A percentile compares a stretch with the other conserved stretches of the same genome.
Evolutionary conservation across 1,140 invertebrate genomes (phyloP).

Genomic region (Musca vetustissima): DNA sequence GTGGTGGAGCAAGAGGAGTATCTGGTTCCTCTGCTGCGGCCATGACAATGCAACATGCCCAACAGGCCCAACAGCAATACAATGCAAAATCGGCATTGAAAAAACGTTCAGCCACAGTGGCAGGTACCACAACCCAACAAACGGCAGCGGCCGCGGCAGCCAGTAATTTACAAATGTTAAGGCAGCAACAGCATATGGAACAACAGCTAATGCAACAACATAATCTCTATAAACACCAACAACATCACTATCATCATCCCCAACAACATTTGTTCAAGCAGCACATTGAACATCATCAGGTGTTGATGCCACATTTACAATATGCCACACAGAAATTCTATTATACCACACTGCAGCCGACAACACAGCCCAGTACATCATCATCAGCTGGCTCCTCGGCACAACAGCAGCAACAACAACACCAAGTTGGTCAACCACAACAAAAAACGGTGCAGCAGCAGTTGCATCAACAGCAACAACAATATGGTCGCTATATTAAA

Average conservation of each 20-base stretch:
- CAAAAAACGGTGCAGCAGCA: conserved; percentile 33
- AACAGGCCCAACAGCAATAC: conserved; percentile 13
- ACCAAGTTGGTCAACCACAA: conserved; percentile 33
- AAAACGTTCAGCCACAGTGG: conserved; percentile 17
- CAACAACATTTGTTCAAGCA: conserved; percentile 20
- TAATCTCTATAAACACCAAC: conserved; percentile 10
- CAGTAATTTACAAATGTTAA: conserved; percentile 27
- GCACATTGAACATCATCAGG: conserved; percentile 10
- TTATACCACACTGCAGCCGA: conserved; percentile 13
- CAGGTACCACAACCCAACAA: not conserved
- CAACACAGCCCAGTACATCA: conserved; percentile 32
- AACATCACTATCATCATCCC: conserved; percentile 9
- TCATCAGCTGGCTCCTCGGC: conserved; percentile 25
- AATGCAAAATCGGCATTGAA: conserved; percentile 13
- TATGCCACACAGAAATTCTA: conserved; percentile 19
- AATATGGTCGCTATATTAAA: conserved; percentile 19
- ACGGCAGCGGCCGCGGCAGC: too few species aligned
- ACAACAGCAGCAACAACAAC: conserved; percentile 40
- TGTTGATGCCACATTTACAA: conserved; percentile 12
- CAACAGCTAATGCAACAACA: conserved; percentile 20
- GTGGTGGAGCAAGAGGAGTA: not conserved
- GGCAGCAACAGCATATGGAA: conserved; percentile 32
- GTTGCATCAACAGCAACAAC: conserved; percentile 26
- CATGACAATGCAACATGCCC: not conserved
- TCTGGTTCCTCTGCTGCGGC: not conserved